These are phyloP conservation scores for Thecocarcelia acutangulata DNA, from an alignment of 2,888 invertebrate genomes.

Conservation along the genomic window DNA sequence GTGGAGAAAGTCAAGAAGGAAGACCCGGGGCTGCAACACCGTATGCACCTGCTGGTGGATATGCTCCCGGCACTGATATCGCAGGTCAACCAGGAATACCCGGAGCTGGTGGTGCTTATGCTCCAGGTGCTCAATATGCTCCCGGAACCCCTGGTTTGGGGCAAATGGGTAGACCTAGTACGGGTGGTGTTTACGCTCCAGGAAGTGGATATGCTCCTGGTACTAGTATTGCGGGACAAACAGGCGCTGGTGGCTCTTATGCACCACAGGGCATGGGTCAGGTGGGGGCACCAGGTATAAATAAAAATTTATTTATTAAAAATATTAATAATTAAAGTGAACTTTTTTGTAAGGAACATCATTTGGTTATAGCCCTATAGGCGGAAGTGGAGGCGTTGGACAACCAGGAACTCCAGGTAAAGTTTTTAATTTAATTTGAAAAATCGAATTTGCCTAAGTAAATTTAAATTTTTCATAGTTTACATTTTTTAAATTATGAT, in stretches of 20 bases:
- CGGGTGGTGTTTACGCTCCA: not conserved
- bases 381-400: conserved; percentile 34
- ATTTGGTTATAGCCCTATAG: conserved; percentile 10
- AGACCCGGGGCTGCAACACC: not conserved
- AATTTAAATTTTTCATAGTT: too few relatives aligned
- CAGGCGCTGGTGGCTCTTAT: not conserved
- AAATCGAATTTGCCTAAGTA: too few relatives aligned
- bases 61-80: not conserved
- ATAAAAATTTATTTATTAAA: not conserved
- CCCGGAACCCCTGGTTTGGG: not conserved
- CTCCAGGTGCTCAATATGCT: not conserved
- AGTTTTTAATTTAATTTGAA: not conserved
- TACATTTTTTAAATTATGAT: not conserved
- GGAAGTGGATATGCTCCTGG: conserved; percentile 8
- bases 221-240: not conserved
- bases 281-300: conserved; percentile 48
- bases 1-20: not conserved
- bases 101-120: not conserved
- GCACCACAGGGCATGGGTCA: conserved; percentile 26
- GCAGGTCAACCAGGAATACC: not conserved
- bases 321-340: not conserved
- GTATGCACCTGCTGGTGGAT: conserved; percentile 4
- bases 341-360: conserved; percentile 1
- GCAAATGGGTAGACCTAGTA: conserved; percentile 2
- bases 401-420: conserved; percentile 62